phyloP scores from a whole-genome alignment of 30 jellyfish, hydroid and myxozoan genomes.

The Pelagia noctiluca region DNA sequence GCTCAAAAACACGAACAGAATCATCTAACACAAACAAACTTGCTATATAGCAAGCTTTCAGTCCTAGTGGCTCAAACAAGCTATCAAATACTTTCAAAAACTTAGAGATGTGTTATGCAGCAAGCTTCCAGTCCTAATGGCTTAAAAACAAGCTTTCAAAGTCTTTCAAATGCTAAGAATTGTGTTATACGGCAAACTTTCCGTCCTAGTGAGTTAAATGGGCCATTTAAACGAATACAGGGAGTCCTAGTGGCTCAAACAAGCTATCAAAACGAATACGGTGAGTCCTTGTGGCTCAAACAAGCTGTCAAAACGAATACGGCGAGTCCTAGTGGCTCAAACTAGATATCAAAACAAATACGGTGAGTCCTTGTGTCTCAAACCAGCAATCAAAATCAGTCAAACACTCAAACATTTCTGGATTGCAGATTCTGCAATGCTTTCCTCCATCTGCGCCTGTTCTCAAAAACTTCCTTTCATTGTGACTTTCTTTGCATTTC shows the following conservation, averaged over 20 bases:
- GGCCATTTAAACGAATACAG: no score
- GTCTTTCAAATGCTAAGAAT: no score
- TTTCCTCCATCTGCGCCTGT: slow-evolving; percentile 39
- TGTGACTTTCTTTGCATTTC: slow-evolving; percentile 19
- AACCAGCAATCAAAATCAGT: neutral
- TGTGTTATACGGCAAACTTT: no score
- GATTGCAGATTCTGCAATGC: slow-evolving; percentile 6
- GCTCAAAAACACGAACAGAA: no score
- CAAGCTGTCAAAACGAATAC: neutral
- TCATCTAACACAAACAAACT: no score
- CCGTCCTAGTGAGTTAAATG: no score
- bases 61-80: no score
- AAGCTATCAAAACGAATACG: neutral
- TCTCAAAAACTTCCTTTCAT: slow-evolving; percentile 8
- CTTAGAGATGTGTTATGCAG: no score
- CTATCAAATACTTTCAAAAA: no score
- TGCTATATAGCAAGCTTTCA: no score
- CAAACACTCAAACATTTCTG: slow-evolving; percentile 5
- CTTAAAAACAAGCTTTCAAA: no score
- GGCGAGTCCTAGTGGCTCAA: neutral
- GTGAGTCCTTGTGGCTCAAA: neutral
- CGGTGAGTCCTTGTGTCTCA: neutral
- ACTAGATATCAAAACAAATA: neutral
- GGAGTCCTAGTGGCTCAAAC: neutral
- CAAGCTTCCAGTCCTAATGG: no score